Base-by-base conservation (phyloP, 2,113 vertebrate species). In the Psephotus haematonotus region DNA sequence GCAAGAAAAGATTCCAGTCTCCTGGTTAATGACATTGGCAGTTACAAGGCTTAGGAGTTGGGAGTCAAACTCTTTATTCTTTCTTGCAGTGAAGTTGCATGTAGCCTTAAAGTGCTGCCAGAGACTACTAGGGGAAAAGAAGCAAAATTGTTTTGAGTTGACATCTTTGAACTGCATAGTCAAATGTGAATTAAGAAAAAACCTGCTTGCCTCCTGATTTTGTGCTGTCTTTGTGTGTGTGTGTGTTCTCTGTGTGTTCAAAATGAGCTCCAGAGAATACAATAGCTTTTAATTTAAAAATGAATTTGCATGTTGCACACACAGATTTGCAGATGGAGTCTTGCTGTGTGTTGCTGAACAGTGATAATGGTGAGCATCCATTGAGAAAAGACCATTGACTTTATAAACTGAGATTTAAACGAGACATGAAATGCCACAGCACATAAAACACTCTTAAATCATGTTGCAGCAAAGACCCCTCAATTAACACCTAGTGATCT, bases 301-400 rank as follows among this genome's bases (percentile, higher is more conserved):
- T 75, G 87, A 65, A 69, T 86, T 96, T 96, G 43, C 63, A 31
- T 85, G 17, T 90, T 90, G 20, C 68, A 17, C 78, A 85, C 65
- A 88, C 43, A 23, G 46, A 83, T 72, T 91, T 94, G 91, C 70
- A 96, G 88, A 90, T 93, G 91, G 85, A 81, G 37, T 88, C 92
- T 93, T 78, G 28, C 86, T 95, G 85, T 83, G 86, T 90, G 80
- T 62, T 95, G 86, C 82, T 93, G 72, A 81, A 86, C 79, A 86
- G 80, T 85, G 25, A 65, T 70, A 76, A 64, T 88, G 74, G 59
- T 74, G 72, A 92, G 90, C 87, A 94, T 85, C 83, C 80, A 33
- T 39, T 75, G 83, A 86, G 75, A 78, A 74, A 90, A 82, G 29
- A 8, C n/a, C 82, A 14, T 17, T 93, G 82, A 71, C 63, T 88